A percentile compares a stretch with the other conserved stretches of the same genome.
Evolutionary conservation across 1,140 invertebrate species (phyloP).

Genomic region (Oncopeltus fasciatus): DNA sequence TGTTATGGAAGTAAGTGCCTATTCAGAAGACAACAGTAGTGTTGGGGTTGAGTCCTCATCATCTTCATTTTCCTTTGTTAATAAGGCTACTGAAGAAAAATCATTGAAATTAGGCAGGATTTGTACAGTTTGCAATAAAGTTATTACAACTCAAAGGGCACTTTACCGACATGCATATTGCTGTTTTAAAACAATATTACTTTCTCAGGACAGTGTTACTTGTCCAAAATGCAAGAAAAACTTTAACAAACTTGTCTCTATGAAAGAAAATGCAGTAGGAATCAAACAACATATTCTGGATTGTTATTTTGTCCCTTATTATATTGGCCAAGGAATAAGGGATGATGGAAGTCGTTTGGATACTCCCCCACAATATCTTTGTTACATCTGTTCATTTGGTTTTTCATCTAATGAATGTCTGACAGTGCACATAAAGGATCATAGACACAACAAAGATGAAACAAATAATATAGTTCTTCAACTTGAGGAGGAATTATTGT

Average conservation of each 20-base stretch:
- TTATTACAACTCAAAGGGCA: not conserved
- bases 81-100: not conserved
- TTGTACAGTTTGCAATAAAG: not conserved
- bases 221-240: not conserved
- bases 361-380: not conserved
- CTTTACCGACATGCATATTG: not conserved
- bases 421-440: not conserved
- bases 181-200: not conserved
- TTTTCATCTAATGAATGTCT: not conserved
- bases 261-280: not conserved
- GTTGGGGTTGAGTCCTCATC: not conserved
- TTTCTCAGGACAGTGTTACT: not conserved
- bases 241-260: not conserved
- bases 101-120: not conserved
- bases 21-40: not conserved
- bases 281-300: not conserved
- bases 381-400: slow-evolving; percentile 2
- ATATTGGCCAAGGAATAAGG: not conserved
- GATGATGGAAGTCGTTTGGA: not conserved
- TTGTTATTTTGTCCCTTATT: not conserved
- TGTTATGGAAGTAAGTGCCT: not conserved
- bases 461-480: not conserved
- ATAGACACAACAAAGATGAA: not conserved
- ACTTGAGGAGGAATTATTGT: not conserved
- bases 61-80: not conserved